Base-by-base conservation (phyloP, 2,113 vertebrate species). In the Mungos mungo region DNA sequence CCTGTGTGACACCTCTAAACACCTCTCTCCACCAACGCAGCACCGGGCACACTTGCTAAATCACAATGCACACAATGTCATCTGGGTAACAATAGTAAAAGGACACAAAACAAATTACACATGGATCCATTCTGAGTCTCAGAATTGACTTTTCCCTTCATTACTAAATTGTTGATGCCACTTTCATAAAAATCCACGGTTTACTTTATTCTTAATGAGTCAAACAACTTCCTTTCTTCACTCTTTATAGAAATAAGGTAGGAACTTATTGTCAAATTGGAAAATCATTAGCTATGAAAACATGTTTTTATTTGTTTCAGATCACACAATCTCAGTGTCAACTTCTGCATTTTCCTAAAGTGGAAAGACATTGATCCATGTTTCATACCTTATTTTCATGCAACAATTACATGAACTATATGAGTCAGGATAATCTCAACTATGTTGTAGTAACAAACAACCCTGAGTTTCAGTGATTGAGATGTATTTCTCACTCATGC, bases 261-360 rank as follows among this genome's bases (percentile, higher is more conserved):
- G 45, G 50, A 95, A 83, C 74, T 94, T 86, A 82, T 86, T 96
- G 87, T 96, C 90, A 90, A 47, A 74, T 33, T 80, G 57, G 52
- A 76, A 88, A 87, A 54, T 69, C 29, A 72, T 54, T 83, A 52
- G 6, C 8, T 31, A 12, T 35, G 45, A 88, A 92, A 54, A 38
- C 11, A 21, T 35, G 33, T n/a, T 93, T 88, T 93, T 35, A 31
- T 93, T 92, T 83, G 8, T 84, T 92, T 94, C 23, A 71, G 41
- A 57, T 94, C 15, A 63, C 35, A 72, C 31, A 83, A 31, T n/a
- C 27, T 23, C 65, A 60, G 60, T 66, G 83, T 23, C 41, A 35
- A 79, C 57, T 79, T 88, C 82, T 16, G 15, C 25, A 57, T 88
- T 96, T 97, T 93, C 45, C 72, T 57, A 33, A 95, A 82, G 18